phyloP scores from a whole-genome alignment of 2,797 vertebrate species.

The Gastrophryne carolinensis region DNA sequence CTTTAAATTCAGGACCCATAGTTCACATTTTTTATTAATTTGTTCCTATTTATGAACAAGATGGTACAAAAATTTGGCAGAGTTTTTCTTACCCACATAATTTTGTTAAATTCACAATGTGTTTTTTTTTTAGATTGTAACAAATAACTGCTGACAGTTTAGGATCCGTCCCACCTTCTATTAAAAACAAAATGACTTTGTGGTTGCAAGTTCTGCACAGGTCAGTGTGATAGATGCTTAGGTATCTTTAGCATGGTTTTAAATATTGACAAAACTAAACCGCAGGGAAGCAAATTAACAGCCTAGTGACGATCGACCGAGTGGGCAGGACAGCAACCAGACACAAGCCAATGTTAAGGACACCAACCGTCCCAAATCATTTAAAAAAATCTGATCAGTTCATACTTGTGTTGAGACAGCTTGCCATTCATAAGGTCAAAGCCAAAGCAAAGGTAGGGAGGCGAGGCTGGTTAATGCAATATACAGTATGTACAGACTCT shows the following conservation, averaged over 20 bases:
- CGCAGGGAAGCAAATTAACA: slow-evolving; percentile 44
- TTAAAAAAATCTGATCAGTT: slow-evolving; percentile 62
- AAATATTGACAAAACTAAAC: slow-evolving; percentile 46
- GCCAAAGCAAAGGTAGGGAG: slow-evolving; percentile 68
- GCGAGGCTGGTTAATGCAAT: slow-evolving; percentile 68
- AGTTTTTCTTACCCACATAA: slow-evolving; percentile 42
- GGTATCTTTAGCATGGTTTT: slow-evolving; percentile 41
- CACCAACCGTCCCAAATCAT: slow-evolving; percentile 54
- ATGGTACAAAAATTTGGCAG: slow-evolving; percentile 59
- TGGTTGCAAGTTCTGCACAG: slow-evolving; percentile 30
- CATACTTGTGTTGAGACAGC: slow-evolving; percentile 65
- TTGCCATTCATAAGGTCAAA: slow-evolving; percentile 70
- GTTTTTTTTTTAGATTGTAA: slow-evolving; percentile 35
- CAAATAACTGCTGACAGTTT: slow-evolving; percentile 24
- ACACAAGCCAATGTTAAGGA: slow-evolving; percentile 58
- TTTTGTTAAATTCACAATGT: slow-evolving; percentile 24
- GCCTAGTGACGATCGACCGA: slow-evolving; percentile 23
- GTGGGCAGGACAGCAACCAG: slow-evolving; percentile 33
- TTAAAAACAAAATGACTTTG: slow-evolving; percentile 49
- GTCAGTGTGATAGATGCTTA: slow-evolving; percentile 22
- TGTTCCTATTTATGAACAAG: slow-evolving; percentile 57
- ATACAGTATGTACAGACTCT: slow-evolving; percentile 80
- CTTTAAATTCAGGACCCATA: slow-evolving; percentile 55
- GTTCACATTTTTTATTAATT: slow-evolving; percentile 61
- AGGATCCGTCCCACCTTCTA: slow-evolving; percentile 29